A percentile compares a stretch with the other conserved stretches of the same genome.
These are phyloP conservation scores for Centropyge bicolor DNA, from an alignment of 2,797 vertebrate genomes.

Conservation along the genomic window DNA sequence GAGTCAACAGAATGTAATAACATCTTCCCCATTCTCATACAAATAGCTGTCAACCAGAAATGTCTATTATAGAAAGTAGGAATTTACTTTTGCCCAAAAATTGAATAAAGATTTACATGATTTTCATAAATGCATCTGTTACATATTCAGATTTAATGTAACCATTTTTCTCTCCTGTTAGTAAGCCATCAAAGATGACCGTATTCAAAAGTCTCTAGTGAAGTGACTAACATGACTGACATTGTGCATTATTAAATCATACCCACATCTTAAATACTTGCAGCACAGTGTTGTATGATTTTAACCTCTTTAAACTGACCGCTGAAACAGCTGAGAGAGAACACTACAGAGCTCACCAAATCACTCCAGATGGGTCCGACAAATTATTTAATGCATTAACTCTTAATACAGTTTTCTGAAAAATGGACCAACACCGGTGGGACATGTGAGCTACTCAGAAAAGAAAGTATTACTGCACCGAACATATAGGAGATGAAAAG, in stretches of 20 bases:
- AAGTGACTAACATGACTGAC: background rate
- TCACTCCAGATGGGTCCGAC: background rate
- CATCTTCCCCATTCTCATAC: background rate
- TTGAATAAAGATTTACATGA: background rate
- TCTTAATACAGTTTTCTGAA: background rate
- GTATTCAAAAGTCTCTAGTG: conserved; percentile 28
- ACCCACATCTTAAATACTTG: conserved; percentile 16
- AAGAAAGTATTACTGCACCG: background rate
- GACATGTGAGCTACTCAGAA: conserved; percentile 6
- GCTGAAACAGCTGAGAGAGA: background rate
- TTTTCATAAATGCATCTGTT: conserved; percentile 8
- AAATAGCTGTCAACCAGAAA: conserved; percentile 8
- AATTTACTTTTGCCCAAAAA: background rate
- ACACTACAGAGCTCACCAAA: background rate
- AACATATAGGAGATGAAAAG: conserved; percentile 21
- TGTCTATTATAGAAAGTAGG: background rate
- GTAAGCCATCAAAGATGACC: conserved; percentile 25
- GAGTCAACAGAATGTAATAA: conserved; percentile 4
- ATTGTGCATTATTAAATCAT: background rate
- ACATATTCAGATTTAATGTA: background rate
- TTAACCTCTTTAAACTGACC: background rate
- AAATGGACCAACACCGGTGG: background rate
- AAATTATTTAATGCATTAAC: conserved; percentile 19
- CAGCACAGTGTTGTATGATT: background rate
- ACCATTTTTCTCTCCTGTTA: background rate